These are phyloP conservation scores for Pemphigus obesinymphae DNA, from an alignment of 1,140 invertebrate genomes.

Conservation along the genomic window DNA sequence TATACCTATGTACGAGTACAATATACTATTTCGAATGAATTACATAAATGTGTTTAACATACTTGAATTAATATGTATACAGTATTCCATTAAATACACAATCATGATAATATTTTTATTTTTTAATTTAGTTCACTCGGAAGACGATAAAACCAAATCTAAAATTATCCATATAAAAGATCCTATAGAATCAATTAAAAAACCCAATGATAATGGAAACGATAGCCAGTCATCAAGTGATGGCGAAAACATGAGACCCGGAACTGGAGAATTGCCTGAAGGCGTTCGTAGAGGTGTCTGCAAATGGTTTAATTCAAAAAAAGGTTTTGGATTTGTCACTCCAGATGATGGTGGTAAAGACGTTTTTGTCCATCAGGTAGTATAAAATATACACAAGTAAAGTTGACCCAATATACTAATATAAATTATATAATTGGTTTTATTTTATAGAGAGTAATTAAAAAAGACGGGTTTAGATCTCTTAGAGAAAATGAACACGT, in stretches of 20 bases:
- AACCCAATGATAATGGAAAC: constrained; percentile 33
- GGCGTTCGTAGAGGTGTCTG: constrained; percentile 65
- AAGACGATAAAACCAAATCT: neutral
- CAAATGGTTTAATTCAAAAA: constrained; percentile 92
- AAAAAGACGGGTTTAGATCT: constrained; percentile 81
- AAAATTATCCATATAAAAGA: neutral
- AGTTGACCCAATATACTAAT: no score
- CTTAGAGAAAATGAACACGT: constrained; percentile 80
- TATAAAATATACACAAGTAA: neutral
- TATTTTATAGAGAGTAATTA: constrained; percentile 71
- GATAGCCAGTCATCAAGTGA: constrained; percentile 36
- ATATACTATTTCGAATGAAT: no score
- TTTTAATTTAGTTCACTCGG: neutral
- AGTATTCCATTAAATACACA: no score
- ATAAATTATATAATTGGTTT: neutral
- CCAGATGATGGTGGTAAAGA: constrained; percentile 80
- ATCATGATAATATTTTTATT: neutral
- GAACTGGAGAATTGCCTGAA: constrained; percentile 44
- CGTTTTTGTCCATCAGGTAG: constrained; percentile 87
- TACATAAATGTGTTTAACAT: no score
- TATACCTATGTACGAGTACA: no score
- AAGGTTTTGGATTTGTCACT: constrained; percentile 88
- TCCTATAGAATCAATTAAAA: neutral
- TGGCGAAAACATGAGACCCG: constrained; percentile 41
- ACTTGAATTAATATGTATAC: no score